Base-by-base conservation (phyloP, 2,888 invertebrate genomes). In the Dicycla oo region DNA sequence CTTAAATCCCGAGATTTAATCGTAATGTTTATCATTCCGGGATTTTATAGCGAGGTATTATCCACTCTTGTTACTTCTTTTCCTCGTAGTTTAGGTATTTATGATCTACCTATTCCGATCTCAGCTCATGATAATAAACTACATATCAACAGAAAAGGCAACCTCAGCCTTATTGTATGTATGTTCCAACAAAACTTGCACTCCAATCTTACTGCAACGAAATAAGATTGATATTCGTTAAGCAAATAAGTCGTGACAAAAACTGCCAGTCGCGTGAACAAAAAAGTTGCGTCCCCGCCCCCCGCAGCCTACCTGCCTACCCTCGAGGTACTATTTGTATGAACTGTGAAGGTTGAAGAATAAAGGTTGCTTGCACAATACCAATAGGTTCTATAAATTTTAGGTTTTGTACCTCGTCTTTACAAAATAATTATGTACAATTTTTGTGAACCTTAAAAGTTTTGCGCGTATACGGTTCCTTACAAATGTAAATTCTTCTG, bases 401-500 rank as follows among this genome's bases (percentile, higher is more conserved):
- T 30, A 54, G 64, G 15, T 45, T 61, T 13, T 38, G 0, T 64
- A 43, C 49, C 34, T 34, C 47, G 4, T 23, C 38, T 20, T n/a
- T 23, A 63, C 26, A 43, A 73, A 53, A 60, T 45, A 26, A 5
- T 4, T 38, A 45, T 7, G 23, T 8, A 13, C 30, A n/a, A 18
- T 38, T 62, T 70, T 53, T 75, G 65, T 62, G 13, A 20, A n/a
- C 43, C 34, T 10, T 23, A 5, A 60, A 49, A 75, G 18, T 64
- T 51, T 51, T 3, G 30, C 57, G 40, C 26, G 3, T 30, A 15
- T 13, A 4, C 7, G 23, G 45, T 23, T 49, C 34, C n/a, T n/a
- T 75, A 71, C 10, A 65, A 66, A 71, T 71, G 65, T 57, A 54
- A 65, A 76, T 66, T 20, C 30, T 34, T 20, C 69, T 74, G 62